A percentile compares a stretch with the other conserved stretches of the same genome.
These are phyloP conservation scores for Tapirus indicus DNA, from an alignment of 2,797 vertebrate genomes.

Conservation along the genomic window DNA sequence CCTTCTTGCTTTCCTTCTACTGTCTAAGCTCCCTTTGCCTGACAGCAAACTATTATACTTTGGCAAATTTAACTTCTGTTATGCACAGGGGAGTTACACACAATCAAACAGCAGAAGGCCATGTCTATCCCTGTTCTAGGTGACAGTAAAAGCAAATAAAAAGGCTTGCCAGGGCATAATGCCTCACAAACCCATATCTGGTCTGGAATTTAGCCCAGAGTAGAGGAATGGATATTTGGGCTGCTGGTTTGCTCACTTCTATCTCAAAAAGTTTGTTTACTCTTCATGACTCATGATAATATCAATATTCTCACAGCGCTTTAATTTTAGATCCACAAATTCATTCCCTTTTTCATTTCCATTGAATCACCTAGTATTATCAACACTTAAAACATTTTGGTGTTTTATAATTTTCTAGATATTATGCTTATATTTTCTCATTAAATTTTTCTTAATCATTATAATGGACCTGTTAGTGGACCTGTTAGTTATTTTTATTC, in stretches of 20 bases:
- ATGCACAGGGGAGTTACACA: not conserved
- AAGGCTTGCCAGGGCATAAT: not conserved
- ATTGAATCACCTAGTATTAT: not conserved
- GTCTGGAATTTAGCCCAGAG: not conserved
- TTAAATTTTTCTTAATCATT: not conserved
- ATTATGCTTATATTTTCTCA: not conserved
- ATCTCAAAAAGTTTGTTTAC: not conserved
- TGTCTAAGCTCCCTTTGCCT: not conserved
- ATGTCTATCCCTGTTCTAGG: not conserved
- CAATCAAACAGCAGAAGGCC: not conserved
- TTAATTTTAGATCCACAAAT: not conserved
- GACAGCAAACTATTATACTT: not conserved
- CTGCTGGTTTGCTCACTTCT: not conserved
- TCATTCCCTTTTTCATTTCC: not conserved
- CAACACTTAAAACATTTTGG: not conserved
- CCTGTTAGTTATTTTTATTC: not conserved
- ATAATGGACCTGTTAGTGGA: no score
- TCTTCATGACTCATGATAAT: not conserved
- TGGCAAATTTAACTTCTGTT: slow-evolving; percentile 19
- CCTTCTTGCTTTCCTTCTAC: not conserved
- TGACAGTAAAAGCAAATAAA: not conserved
- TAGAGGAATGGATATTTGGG: not conserved
- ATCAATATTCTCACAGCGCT: not conserved
- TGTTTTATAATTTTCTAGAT: not conserved
- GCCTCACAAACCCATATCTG: not conserved